phyloP scores from a whole-genome alignment of 1,140 invertebrate species.

The Ridgeia piscesae region DNA sequence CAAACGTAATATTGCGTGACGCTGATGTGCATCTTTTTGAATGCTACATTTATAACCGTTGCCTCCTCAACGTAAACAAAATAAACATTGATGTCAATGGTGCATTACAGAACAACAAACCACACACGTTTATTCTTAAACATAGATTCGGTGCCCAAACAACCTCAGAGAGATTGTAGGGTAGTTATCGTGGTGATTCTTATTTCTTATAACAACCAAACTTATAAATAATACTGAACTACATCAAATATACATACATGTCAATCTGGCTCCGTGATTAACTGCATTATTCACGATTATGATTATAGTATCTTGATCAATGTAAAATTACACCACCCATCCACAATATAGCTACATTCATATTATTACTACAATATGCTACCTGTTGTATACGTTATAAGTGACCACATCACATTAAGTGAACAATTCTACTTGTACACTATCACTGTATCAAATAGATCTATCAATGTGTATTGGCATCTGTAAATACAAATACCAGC shows the following conservation, averaged over 20 bases:
- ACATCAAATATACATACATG: not conserved
- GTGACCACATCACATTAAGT: too few species aligned
- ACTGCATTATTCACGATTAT: not conserved
- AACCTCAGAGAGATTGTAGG: too few species aligned
- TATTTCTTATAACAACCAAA: too few species aligned
- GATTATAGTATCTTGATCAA: not conserved
- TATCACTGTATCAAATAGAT: not conserved
- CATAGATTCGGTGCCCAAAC: too few species aligned
- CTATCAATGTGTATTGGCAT: not conserved
- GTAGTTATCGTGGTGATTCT: not conserved
- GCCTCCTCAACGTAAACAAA: too few species aligned
- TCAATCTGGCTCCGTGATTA: not conserved
- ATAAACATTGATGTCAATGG: too few species aligned
- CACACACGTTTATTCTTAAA: too few species aligned
- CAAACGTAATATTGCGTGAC: too few species aligned
- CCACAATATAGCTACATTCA: not conserved
- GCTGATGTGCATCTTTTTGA: too few species aligned
- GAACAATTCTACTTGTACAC: not conserved
- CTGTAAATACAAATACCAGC: not conserved
- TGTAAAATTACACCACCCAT: not conserved
- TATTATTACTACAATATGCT: too few species aligned
- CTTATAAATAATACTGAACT: not conserved
- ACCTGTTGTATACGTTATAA: not conserved
- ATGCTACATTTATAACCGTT: too few species aligned
- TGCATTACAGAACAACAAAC: too few species aligned